These are phyloP conservation scores for Odontomyia ornata DNA, from an alignment of 2,888 invertebrate genomes.

Conservation along the genomic window DNA sequence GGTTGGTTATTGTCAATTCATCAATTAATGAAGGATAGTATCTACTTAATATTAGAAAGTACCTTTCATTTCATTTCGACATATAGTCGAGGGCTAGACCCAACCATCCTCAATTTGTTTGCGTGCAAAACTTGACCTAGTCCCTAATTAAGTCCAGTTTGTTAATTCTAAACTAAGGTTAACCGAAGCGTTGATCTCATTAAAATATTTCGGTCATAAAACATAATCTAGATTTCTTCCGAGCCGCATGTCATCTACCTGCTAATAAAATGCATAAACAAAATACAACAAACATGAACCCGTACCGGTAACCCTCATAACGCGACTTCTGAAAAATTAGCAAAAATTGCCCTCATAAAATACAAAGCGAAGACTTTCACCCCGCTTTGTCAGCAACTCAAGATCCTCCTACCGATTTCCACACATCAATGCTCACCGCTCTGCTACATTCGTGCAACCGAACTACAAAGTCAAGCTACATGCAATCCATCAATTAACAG, in stretches of 20 bases:
- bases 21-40: too few species aligned
- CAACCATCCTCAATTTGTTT: too few species aligned
- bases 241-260: not conserved
- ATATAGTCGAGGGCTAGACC: too few species aligned
- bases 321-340: slow-evolving; percentile 6
- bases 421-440: not conserved
- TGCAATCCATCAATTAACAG: slow-evolving; percentile 37
- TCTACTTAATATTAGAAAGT: too few species aligned
- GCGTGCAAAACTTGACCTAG: too few species aligned
- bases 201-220: slow-evolving; percentile 1
- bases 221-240: not conserved
- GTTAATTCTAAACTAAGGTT: slow-evolving; percentile 17
- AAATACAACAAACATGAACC: not conserved
- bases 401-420: slow-evolving; percentile 3
- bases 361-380: not conserved
- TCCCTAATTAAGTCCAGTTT: not conserved
- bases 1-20: too few species aligned
- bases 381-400: slow-evolving; percentile 5
- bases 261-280: slow-evolving; percentile 15
- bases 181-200: slow-evolving; percentile 31
- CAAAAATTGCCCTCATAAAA: slow-evolving; percentile 31
- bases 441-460: not conserved
- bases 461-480: not conserved
- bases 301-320: not conserved
- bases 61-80: too few species aligned